A percentile compares a stretch with the other conserved stretches of the same genome.
Conservation (phyloP, 2,888 invertebrate species). For the Ditula angustiorana region DNA sequence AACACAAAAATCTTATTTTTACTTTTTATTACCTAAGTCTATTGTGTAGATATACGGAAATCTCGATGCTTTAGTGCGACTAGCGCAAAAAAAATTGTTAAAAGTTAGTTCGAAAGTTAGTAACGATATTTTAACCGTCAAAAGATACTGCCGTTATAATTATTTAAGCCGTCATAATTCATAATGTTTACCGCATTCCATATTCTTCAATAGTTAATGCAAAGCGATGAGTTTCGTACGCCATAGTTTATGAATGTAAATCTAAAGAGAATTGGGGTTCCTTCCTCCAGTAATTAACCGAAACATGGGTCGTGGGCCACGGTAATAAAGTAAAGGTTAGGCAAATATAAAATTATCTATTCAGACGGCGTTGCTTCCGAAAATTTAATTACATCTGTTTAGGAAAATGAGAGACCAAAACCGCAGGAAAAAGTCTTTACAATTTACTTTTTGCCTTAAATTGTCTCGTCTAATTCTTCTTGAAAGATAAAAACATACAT, state of each 20-base stretch:
- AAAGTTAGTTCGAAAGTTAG: no score
- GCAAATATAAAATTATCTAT: constrained; percentile 30
- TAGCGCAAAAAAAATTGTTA: no score
- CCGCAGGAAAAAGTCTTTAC: background rate
- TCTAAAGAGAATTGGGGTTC: constrained; percentile 30
- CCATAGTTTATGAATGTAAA: constrained; percentile 24
- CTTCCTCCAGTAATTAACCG: constrained; percentile 31
- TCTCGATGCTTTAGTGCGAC: no score
- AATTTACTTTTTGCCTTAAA: background rate
- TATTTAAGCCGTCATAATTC: background rate
- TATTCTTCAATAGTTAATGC: constrained; percentile 19
- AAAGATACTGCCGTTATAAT: no score
- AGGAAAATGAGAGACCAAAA: background rate
- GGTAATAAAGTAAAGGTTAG: constrained; percentile 34
- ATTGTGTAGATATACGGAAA: no score
- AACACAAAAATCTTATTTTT: no score
- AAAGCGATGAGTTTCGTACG: constrained; percentile 14
- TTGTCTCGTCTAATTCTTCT: background rate
- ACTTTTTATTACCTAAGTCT: no score
- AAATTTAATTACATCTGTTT: constrained; percentile 32
- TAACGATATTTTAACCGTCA: no score
- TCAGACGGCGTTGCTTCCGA: constrained; percentile 22
- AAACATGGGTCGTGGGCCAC: constrained; percentile 21
- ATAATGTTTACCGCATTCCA: background rate
- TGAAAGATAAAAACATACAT: no score